Base-by-base conservation (phyloP, 2,113 vertebrate species). In the Erythrocercus mccallii region DNA sequence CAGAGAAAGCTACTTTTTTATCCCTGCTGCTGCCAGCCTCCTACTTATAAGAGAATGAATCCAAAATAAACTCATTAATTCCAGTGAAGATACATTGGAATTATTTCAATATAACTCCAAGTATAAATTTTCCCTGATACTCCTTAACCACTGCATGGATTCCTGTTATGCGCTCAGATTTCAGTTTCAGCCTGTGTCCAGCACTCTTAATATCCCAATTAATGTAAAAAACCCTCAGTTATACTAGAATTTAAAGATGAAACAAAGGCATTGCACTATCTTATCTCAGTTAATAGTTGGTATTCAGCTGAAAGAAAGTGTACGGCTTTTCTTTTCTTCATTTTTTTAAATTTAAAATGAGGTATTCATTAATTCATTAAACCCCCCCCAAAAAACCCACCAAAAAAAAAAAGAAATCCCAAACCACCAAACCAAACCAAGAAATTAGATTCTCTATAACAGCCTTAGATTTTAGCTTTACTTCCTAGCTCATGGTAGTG, bases 1-100 rank as follows among this genome's bases (percentile, higher is more conserved):
- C 81, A 82, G 83, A 74, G 78, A 87, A 89, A 95, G 45, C 25
- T 53, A 69, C 66, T 79, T 91, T 92, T 35, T 78, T 68, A 69
- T 35, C 31, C 81, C 45, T 37, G 7, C 53, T 92, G 57, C 53
- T 89, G 86, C 93, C 89, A 95, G 87, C 23, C 48, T 82, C 57
- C 84, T 91, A 72, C 70, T 92, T 94, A 68, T 27, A 83, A 57
- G 48, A 82, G 62, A 80, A 69, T 14, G 24, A 82, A 92, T 87
- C 91, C 89, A 95, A 94, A 92, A 85, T 30, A 97, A 91, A 87
- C 66, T 42, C 53, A 90, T 90, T 87, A 23, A 85, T 92, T 92
- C 77, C 70, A 85, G 30, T 71, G 74, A 95, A 91, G 91, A 92
- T 65, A 85, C 53, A 87, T 22, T 69, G 78, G 61, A 91, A 82